These are phyloP conservation scores for Agriotes lineatus DNA, from an alignment of 2,888 invertebrate genomes.

Conservation along the genomic window DNA sequence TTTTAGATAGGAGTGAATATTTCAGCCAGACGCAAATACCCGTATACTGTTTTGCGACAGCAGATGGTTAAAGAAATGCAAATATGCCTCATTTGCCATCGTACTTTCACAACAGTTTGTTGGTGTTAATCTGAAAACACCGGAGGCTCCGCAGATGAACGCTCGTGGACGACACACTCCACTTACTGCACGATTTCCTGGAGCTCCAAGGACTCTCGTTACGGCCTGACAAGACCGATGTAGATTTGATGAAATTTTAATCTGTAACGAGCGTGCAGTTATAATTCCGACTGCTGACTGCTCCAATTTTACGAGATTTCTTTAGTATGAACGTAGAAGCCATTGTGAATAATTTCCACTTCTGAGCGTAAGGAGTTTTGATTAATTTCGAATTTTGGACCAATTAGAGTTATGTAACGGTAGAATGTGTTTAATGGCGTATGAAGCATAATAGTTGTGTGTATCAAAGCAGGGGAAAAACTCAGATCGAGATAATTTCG, in stretches of 20 bases:
- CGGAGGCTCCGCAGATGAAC: not conserved
- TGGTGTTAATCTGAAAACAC: conserved; percentile 12
- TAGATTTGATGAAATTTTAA: conserved; percentile 1
- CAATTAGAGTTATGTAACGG: no score
- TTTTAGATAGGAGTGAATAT: no score
- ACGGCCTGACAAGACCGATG: not conserved
- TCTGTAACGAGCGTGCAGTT: not conserved
- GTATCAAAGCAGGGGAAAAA: no score
- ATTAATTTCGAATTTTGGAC: no score
- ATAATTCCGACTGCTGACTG: not conserved
- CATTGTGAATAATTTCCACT: no score
- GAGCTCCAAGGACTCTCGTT: not conserved
- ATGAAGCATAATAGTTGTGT: no score
- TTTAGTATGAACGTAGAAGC: not conserved
- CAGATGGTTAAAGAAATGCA: not conserved
- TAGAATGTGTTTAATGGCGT: no score
- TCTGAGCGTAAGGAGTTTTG: no score
- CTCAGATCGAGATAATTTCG: no score
- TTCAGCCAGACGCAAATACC: no score
- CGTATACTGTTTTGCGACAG: no score
- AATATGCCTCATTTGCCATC: not conserved
- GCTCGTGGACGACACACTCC: conserved; percentile 13
- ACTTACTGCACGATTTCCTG: conserved; percentile 11
- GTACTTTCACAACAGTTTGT: not conserved
- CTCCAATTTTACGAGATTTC: not conserved